Evolutionary conservation across 2,797 vertebrate genomes (phyloP).

Genomic region (Scyliorhinus canicula): DNA sequence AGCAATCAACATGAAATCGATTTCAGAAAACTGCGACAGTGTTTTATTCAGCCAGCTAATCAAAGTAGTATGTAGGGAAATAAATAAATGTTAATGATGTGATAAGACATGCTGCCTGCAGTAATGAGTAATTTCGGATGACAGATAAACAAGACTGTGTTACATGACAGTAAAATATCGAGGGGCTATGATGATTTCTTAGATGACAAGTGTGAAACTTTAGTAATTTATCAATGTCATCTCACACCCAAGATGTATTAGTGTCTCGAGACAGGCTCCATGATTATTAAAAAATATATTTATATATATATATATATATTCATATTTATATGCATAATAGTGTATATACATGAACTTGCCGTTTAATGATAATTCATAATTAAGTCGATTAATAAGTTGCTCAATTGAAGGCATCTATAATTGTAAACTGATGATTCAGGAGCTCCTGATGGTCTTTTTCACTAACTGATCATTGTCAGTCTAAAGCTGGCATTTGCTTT

Average conservation of each 20-base stretch:
- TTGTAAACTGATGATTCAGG: neutral
- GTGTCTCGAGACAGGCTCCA: neutral
- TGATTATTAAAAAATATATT: neutral
- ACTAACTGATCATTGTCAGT: neutral
- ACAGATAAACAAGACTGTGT: slow-evolving; percentile 12
- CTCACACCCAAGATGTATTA: neutral
- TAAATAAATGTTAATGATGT: slow-evolving; percentile 8
- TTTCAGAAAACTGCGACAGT: neutral
- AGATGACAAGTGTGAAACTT: neutral
- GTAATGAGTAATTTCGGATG: slow-evolving; percentile 24
- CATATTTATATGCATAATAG: neutral
- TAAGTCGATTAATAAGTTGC: neutral
- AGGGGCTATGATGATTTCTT: slow-evolving; percentile 7
- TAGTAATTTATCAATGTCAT: slow-evolving; percentile 20
- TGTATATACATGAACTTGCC: neutral
- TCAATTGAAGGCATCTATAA: neutral
- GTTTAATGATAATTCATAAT: neutral
- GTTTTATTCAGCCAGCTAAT: neutral
- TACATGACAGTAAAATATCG: neutral
- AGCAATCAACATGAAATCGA: neutral
- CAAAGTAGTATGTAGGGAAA: neutral
- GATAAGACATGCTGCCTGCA: slow-evolving; percentile 18
- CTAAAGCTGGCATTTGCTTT: neutral
- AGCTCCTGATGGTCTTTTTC: too few species aligned
- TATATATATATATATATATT: neutral